Evolutionary conservation across 2,888 invertebrate species (phyloP).

Genomic region (Brachypalpus laphriformis): DNA sequence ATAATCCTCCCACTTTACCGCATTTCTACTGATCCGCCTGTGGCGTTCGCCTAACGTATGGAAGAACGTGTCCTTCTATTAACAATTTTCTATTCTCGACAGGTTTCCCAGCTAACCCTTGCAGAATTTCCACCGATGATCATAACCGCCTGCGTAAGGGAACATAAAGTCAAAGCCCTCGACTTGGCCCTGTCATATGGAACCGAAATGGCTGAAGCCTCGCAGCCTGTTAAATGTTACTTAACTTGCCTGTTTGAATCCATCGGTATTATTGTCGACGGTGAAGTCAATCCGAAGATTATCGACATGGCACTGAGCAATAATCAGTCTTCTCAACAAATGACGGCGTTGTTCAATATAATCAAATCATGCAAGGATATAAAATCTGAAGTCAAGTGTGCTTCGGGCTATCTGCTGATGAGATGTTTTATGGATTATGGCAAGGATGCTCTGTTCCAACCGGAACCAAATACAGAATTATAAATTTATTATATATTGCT

Average conservation of each 20-base stretch:
- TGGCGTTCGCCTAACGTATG: neutral
- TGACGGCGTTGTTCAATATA: neutral
- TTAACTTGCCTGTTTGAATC: conserved; percentile 2
- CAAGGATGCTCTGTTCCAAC: neutral
- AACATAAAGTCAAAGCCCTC: neutral
- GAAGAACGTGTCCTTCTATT: neutral
- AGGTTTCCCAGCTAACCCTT: neutral
- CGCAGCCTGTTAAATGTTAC: conserved; percentile 7
- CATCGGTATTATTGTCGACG: neutral
- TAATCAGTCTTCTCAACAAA: too few relatives aligned
- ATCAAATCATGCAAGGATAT: neutral
- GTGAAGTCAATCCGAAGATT: neutral
- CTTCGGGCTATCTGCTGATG: neutral
- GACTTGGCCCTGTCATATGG: conserved; percentile 27
- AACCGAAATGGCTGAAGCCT: neutral
- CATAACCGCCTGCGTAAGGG: neutral
- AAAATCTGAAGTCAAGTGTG: neutral
- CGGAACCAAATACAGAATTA: neutral
- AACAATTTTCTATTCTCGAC: neutral
- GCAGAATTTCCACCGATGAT: conserved; percentile 3
- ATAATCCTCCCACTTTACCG: too few relatives aligned
- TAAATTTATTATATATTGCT: too few relatives aligned
- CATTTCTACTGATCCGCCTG: too few relatives aligned
- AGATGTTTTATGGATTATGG: neutral
- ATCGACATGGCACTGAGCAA: neutral